These are phyloP conservation scores for Serrognathus titanus DNA, from an alignment of 2,888 invertebrate species.

Conservation along the genomic window DNA sequence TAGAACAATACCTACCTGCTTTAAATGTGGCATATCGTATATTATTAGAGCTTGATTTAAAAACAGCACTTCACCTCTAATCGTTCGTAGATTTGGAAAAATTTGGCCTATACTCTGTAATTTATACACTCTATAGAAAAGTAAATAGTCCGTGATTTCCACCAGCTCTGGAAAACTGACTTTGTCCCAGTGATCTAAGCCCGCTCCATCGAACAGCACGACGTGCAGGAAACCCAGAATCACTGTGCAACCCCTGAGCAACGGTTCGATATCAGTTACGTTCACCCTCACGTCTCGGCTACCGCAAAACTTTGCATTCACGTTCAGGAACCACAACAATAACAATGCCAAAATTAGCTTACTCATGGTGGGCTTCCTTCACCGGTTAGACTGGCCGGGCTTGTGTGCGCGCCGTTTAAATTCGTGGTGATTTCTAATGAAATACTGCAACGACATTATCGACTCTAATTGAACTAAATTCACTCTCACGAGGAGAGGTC, in stretches of 20 bases:
- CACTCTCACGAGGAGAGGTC: too few relatives aligned
- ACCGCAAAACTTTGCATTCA: slow-evolving; percentile 51
- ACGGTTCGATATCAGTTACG: slow-evolving; percentile 45
- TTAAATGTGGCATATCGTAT: slow-evolving; percentile 63
- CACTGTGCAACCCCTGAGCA: slow-evolving; percentile 64
- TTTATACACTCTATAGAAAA: slow-evolving; percentile 75
- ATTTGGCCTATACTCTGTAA: slow-evolving; percentile 67
- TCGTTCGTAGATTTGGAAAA: slow-evolving; percentile 86
- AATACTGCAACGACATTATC: too few relatives aligned
- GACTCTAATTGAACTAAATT: too few relatives aligned
- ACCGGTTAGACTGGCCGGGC: too few relatives aligned
- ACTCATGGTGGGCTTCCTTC: too few relatives aligned
- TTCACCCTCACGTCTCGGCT: slow-evolving; percentile 58
- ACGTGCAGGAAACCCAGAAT: slow-evolving; percentile 78
- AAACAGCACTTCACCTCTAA: slow-evolving; percentile 76
- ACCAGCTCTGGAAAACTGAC: slow-evolving; percentile 65
- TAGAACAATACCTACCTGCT: slow-evolving; percentile 50
- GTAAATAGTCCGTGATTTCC: slow-evolving; percentile 80
- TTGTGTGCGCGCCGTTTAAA: too few relatives aligned
- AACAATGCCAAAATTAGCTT: too few relatives aligned
- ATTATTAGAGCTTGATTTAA: slow-evolving; percentile 79
- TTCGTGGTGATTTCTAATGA: too few relatives aligned
- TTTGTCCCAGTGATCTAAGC: slow-evolving; percentile 24
- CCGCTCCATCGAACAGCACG: slow-evolving; percentile 58
- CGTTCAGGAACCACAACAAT: too few relatives aligned